Evolutionary conservation across 2,797 vertebrate genomes (phyloP), one percentile per base, ranked within the genome.

Genomic region (Gobio occitaniae): DNA sequence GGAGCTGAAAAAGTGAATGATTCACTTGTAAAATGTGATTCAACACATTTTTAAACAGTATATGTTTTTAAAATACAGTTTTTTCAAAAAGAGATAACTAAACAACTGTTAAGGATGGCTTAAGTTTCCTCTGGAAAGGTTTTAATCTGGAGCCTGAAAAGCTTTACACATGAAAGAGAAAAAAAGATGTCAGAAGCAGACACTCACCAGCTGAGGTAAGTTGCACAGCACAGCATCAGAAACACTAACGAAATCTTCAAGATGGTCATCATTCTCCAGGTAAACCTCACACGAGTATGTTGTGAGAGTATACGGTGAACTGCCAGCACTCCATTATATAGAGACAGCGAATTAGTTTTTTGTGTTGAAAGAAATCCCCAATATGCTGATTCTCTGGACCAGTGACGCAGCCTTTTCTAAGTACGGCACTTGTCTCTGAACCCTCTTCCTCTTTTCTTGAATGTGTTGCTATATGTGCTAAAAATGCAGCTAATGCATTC

Each of bases 171-270:
- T 32, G 32, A 32, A 32, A 32, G 1, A 32, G 32, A 2, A 41
- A 69, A 13, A 68, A 16, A 29, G 16, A 11, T 41, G 32, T 54
- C 66, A 70, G 32, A 70, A 19, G 21, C 21, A 71, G 5, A 56
- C 25, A 65, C 69, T 82, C 25, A 82, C 72, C 66, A n/a, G 48
- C 70, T 54, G 36, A 81, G 2, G n/a, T n/a, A 19, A 69, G 36
- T 32, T 32, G 25, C n/a, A 68, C 15, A 32, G 36, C 36, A 52
- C 17, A 84, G 16, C 54, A 63, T 50, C 63, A 59, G 38, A 47
- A 71, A 44, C 68, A 82, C 3, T 13, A 17, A 8, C 3, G 78
- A 47, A 15, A 70, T 59, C 16, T 76, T 76, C 12, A 76, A 13
- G 52, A 87, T 19, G 13, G 4, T 78, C 11, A 19, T 48, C 61